Conservation (phyloP, 2,888 invertebrate species). For the Sminthurinus aureus region DNA sequence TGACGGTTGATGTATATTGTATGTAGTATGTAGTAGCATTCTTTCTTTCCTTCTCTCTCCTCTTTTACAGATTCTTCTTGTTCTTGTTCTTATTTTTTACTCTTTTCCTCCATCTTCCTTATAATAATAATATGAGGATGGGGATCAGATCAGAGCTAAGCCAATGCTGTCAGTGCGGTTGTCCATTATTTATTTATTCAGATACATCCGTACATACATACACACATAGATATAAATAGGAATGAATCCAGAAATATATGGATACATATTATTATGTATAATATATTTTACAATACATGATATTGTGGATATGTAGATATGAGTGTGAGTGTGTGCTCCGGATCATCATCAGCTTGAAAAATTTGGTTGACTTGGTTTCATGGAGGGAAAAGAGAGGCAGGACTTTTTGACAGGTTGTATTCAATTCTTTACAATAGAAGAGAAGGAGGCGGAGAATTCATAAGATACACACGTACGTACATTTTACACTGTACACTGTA, state of each 20-base stretch:
- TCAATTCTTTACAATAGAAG: conserved; percentile 24
- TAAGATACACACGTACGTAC: background rate
- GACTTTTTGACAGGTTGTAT: conserved; percentile 38
- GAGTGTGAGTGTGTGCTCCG: background rate
- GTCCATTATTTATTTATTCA: conserved; percentile 31
- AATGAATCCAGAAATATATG: too few species aligned
- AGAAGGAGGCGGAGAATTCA: background rate
- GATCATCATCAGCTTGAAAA: conserved; percentile 35
- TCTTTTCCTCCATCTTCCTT: background rate
- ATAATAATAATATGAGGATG: background rate
- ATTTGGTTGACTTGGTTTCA: conserved; percentile 25
- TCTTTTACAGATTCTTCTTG: background rate
- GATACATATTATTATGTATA: too few species aligned
- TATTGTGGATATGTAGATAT: too few species aligned
- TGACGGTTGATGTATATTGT: background rate
- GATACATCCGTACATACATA: background rate
- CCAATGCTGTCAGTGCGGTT: conserved; percentile 26
- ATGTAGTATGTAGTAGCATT: too few species aligned
- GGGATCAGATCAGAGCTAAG: conserved; percentile 3
- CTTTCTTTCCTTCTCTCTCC: background rate
- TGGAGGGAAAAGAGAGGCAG: conserved; percentile 26
- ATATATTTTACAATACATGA: too few species aligned
- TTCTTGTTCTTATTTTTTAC: background rate
- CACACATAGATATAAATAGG: too few species aligned
- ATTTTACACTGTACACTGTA: background rate